Evolutionary conservation across 2,113 vertebrate genomes (phyloP), one percentile per base, ranked within the genome.

Genomic region (Oryzias curvinotus): DNA sequence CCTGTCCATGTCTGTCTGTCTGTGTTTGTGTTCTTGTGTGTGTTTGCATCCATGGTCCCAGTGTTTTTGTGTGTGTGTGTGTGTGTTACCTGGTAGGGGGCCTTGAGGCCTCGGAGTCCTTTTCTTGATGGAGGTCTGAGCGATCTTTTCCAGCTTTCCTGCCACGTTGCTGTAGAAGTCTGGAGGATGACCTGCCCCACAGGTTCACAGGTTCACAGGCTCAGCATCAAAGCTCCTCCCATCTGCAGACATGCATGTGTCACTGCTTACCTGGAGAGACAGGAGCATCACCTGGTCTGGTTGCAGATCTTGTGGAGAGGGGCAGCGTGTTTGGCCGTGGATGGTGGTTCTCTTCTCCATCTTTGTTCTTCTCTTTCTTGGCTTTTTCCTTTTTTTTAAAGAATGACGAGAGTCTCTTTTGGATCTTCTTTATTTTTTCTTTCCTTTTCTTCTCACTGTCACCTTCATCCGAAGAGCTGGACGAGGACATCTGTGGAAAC

Each of bases 81-180:
- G 7, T 14, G 12, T 13, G 21, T 59, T 51, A 84, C 81, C 81
- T 79, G 73, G 7, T 21, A 60, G 1, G 6, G 19, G 18, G 21
- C 16, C 4, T 49, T 44, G 5, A 3, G 57, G 62, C 14, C 7
- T 48, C 0, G 12, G 55, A 10, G 17, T 87, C 61, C 73, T 88
- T 14, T 73, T 44, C 13, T 76, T 88, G 58, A 61, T 57, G n/a
- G 77, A 77, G 62, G 57, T 84, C 53, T 80, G 73, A 21, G 88
- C 90, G 3, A 93, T 87, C 69, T 73, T 68, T 16, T 87, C 87
- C 77, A 93, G 76, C 21, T 71, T 87, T 60, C 85, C 67, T 18
- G 90, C 91, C 15, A 92, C 86, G 3, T 81, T 88, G 8, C 77
- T 14, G 46, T 91, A 93, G 80, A 93, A 91, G 25, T 80, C 69